Evolutionary conservation across 2,888 invertebrate species (phyloP).

Genomic region (Torymus texanus): DNA sequence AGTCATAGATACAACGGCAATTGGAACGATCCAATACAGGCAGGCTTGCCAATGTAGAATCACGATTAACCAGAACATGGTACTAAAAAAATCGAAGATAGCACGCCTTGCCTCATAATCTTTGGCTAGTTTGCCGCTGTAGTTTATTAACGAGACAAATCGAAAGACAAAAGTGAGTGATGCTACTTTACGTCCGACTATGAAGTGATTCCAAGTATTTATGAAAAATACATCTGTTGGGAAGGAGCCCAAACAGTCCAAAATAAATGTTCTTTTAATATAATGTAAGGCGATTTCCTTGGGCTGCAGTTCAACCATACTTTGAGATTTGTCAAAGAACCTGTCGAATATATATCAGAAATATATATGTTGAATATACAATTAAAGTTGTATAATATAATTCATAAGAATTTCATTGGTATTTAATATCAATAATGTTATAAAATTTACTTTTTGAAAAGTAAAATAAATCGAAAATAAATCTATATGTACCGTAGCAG

Average conservation of each 20-base stretch:
- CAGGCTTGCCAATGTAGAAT: slow-evolving; percentile 70
- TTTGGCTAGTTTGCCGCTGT: slow-evolving; percentile 61
- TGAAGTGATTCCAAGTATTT: slow-evolving; percentile 57
- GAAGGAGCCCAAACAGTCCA: slow-evolving; percentile 67
- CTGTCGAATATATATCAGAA: slow-evolving; percentile 55
- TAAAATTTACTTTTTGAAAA: too few relatives aligned
- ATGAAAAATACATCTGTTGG: slow-evolving; percentile 70
- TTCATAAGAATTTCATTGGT: too few relatives aligned
- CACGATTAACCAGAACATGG: slow-evolving; percentile 64
- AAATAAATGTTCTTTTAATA: slow-evolving; percentile 61
- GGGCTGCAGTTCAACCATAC: slow-evolving; percentile 63
- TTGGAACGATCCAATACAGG: slow-evolving; percentile 68
- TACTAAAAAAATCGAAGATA: slow-evolving; percentile 62
- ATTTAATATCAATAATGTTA: too few relatives aligned
- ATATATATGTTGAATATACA: too few relatives aligned
- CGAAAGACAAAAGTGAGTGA: slow-evolving; percentile 66
- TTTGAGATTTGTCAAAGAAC: slow-evolving; percentile 64
- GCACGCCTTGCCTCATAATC: slow-evolving; percentile 60
- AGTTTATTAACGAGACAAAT: slow-evolving; percentile 62
- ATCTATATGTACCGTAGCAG: not conserved
- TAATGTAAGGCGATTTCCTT: slow-evolving; percentile 64
- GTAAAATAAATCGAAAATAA: too few relatives aligned
- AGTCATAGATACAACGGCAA: slow-evolving; percentile 59
- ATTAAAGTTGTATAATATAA: too few relatives aligned
- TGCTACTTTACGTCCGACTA: slow-evolving; percentile 63